Conservation (phyloP, 2,113 vertebrate genomes). For the Silurus meridionalis region DNA sequence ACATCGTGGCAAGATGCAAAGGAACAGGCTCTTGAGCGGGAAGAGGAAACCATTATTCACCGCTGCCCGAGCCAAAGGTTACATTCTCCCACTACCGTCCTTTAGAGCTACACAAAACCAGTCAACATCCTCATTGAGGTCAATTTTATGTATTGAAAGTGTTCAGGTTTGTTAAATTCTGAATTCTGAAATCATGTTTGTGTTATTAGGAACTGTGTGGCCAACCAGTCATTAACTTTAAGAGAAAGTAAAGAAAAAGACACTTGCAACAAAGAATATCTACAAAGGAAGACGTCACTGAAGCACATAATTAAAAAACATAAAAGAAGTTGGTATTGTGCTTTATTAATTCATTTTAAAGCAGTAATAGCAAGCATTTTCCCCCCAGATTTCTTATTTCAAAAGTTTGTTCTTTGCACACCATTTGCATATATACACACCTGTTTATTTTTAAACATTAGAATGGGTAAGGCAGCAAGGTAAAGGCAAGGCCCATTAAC, state of each 20-base stretch:
- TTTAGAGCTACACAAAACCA: conserved; percentile 34
- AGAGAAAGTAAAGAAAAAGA: conserved; percentile 6
- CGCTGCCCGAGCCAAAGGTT: conserved; percentile 17
- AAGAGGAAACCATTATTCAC: conserved; percentile 32
- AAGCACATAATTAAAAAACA: background rate
- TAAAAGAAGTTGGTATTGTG: conserved; percentile 36
- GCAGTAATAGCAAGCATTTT: conserved; percentile 71
- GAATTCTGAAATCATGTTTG: background rate
- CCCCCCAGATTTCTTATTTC: conserved; percentile 55
- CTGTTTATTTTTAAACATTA: conserved; percentile 59
- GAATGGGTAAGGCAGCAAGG: conserved; percentile 66
- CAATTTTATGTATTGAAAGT: background rate
- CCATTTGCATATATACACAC: conserved; percentile 58
- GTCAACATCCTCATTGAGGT: conserved; percentile 42
- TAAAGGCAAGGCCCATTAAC: conserved; percentile 50
- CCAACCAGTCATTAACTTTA: conserved; percentile 27
- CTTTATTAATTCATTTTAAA: conserved; percentile 74
- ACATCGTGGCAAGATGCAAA: background rate
- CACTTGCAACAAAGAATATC: background rate
- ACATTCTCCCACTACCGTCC: conserved; percentile 34
- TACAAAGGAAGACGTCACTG: background rate
- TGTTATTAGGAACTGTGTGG: conserved; percentile 41
- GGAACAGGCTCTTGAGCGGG: conserved; percentile 24
- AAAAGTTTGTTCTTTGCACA: conserved; percentile 61
- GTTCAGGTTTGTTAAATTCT: background rate